Base-by-base conservation (phyloP, 2,113 vertebrate genomes). In the Mormyrus lacerda region DNA sequence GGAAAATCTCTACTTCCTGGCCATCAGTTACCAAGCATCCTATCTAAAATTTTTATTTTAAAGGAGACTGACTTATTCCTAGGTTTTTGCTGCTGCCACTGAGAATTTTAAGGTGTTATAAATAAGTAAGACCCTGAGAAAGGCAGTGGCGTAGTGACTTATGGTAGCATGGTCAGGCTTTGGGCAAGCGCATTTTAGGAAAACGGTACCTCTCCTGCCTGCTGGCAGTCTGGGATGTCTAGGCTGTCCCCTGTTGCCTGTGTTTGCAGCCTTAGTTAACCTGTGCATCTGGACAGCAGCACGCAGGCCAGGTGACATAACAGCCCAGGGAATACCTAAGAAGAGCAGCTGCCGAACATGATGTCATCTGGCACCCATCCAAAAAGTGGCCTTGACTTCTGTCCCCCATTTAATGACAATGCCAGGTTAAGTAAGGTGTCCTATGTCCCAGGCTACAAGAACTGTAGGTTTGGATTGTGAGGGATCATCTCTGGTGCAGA, bases 281-380 rank as follows among this genome's bases (percentile, higher is more conserved):
- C 69, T 53, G 69, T 53, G 48, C 9, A 31, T 39, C 4, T 82
- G 88, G 69, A 39, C 73, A 11, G 39, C 24, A 21, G 19, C 50
- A 48, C 44, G 10, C 11, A 48, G 50, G 8, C 48, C 69, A 48
- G 24, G 44, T 53, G 69, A 87, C 47, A 45, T 31, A 88, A 45
- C 35, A 31, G 47, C 61, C 42, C 85, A 90, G 85, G 44, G 87
- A 61, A 53, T 50, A 51, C 85, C 85, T 79, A 65, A 87, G 84
- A 76, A 65, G 90, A 31, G 17, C 24, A 84, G 42, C 44, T 84
- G 39, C 82, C 47, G 44, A 45, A 42, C 2, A 19, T 84, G 39
- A 24, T 47, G 82, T 24, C 44, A 44, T 84, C 82, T 84, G 82
- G 42, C 17, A 21, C 44, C 44, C 39, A 47, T 42, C 39, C 44